Evolutionary conservation across 2,797 vertebrate species (phyloP).

Genomic region (Heliangelus exortis): DNA sequence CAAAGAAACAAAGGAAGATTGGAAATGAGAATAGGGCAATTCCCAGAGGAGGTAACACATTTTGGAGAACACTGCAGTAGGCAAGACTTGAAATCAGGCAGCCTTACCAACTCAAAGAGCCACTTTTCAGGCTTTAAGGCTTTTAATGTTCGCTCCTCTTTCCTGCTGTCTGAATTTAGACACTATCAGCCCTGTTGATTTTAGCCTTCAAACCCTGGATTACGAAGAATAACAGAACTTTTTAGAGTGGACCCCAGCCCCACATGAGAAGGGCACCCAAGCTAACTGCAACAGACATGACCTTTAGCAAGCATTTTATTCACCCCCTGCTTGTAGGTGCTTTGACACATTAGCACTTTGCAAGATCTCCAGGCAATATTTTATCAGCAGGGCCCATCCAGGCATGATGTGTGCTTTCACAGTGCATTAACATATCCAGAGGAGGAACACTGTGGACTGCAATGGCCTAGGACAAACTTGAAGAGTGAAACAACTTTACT

Average conservation of each 20-base stretch:
- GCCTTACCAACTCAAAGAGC: neutral
- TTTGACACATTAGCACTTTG: conserved; percentile 54
- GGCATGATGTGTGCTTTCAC: conserved; percentile 67
- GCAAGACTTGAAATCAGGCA: neutral
- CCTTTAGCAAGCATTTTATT: conserved; percentile 50
- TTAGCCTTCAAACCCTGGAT: neutral
- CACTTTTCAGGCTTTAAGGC: neutral
- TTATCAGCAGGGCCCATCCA: conserved; percentile 57
- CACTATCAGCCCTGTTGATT: neutral
- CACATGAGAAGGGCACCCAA: rapidly evolving
- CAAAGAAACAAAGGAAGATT: neutral
- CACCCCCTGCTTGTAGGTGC: conserved; percentile 23
- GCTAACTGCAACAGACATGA: conserved; percentile 51
- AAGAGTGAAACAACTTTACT: neutral
- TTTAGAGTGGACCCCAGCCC: neutral
- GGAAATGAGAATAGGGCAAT: neutral
- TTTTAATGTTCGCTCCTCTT: neutral
- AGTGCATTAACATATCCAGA: conserved; percentile 58
- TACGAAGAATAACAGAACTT: neutral
- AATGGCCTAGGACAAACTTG: conserved; percentile 2
- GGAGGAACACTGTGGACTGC: neutral
- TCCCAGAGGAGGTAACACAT: neutral
- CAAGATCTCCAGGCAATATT: conserved; percentile 43
- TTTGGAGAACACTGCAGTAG: neutral
- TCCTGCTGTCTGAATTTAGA: neutral